These are phyloP conservation scores for Malacoctenus gilli DNA, from an alignment of 2,797 vertebrate species.

Conservation along the genomic window DNA sequence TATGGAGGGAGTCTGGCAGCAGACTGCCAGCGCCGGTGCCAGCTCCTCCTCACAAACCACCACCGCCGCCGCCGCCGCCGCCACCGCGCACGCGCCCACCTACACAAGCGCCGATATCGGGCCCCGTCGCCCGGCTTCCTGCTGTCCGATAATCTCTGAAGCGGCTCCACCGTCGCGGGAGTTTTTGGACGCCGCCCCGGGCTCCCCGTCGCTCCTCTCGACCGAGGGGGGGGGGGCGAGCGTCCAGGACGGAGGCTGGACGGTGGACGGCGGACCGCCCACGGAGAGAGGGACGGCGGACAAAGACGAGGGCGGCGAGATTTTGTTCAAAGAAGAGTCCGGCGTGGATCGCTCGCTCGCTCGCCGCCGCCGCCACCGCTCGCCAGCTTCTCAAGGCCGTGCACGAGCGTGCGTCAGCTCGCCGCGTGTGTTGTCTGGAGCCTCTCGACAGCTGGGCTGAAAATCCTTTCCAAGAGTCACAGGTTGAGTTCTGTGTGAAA, in stretches of 20 bases:
- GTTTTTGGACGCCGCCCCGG: constrained; percentile 57
- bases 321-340: constrained; percentile 52
- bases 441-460: constrained; percentile 41
- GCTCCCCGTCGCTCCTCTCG: constrained; percentile 44
- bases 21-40: constrained; percentile 46
- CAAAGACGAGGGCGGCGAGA: constrained; percentile 32
- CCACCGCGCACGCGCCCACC: constrained; percentile 33
- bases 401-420: constrained; percentile 17
- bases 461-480: constrained; percentile 58
- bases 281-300: constrained; percentile 39
- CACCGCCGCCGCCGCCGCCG: constrained; percentile 20
- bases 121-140: constrained; percentile 41
- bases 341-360: constrained; percentile 14
- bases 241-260: constrained; percentile 54
- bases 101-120: no score
- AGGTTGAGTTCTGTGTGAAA: constrained; percentile 58
- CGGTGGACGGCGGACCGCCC: constrained; percentile 24
- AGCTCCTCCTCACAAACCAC: constrained; percentile 40
- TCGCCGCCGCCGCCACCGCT: constrained; percentile 14
- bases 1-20: constrained; percentile 74
- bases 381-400: constrained; percentile 22
- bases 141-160: constrained; percentile 64
- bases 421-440: constrained; percentile 35
- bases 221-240: constrained; percentile 46
- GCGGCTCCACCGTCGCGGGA: constrained; percentile 57